Percentiles rank a stretch among this genome's conserved stretches.
Evolutionary conservation across 2,888 invertebrate species (phyloP).

Genomic region (Plusia festucae): DNA sequence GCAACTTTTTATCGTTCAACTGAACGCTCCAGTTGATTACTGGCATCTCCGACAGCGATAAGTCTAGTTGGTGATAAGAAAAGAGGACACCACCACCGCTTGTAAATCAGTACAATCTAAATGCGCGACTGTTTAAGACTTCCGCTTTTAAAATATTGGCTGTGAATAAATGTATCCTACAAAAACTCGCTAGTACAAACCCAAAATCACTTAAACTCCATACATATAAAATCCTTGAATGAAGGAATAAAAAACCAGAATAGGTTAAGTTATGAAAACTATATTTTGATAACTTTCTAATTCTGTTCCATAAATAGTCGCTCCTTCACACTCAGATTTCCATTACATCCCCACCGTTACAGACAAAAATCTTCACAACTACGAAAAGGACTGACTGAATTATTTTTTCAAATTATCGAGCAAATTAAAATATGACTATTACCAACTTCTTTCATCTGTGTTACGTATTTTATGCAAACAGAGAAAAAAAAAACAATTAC

Average conservation of each 20-base stretch:
- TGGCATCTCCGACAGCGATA: constrained; percentile 60
- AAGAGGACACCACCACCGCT: constrained; percentile 56
- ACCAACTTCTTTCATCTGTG: constrained; percentile 48
- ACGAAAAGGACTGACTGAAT: too few species aligned
- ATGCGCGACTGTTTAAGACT: background rate
- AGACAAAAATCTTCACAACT: background rate
- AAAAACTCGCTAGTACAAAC: too few species aligned
- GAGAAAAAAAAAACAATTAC: constrained; percentile 58
- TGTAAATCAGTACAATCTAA: constrained; percentile 41
- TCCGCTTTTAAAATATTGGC: background rate
- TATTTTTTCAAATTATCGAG: constrained; percentile 9
- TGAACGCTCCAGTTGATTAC: constrained; percentile 64
- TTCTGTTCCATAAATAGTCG: background rate
- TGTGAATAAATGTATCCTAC: background rate
- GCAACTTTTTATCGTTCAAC: constrained; percentile 69
- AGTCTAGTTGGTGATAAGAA: constrained; percentile 62
- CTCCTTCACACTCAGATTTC: background rate
- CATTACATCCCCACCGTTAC: background rate
- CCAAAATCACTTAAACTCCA: background rate
- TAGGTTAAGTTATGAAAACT: too few species aligned
- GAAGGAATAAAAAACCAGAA: too few species aligned
- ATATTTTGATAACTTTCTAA: background rate
- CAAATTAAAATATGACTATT: constrained; percentile 38
- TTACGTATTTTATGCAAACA: constrained; percentile 55
- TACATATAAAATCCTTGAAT: background rate